Conservation (phyloP, 2,113 vertebrate genomes). For the Ctenodactylus gundi region DNA sequence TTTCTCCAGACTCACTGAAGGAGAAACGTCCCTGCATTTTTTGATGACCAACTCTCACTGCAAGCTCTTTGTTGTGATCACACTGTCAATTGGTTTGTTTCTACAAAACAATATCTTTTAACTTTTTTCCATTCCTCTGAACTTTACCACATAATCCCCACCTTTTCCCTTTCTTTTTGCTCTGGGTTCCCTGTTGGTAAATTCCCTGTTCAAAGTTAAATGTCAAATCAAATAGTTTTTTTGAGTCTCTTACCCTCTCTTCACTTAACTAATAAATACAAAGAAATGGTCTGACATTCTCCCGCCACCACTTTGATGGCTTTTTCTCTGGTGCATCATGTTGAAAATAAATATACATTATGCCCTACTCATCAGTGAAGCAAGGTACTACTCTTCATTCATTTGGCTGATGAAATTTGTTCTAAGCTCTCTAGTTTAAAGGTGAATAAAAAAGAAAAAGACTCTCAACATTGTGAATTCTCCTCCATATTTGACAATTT, state of each 20-base stretch:
- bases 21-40: background rate
- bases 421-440: background rate
- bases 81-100: background rate
- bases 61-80: background rate
- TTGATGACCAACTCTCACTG: background rate
- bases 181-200: background rate
- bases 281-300: background rate
- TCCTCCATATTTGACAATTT: background rate
- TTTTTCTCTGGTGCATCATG: background rate
- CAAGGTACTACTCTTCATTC: background rate
- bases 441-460: background rate
- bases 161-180: background rate
- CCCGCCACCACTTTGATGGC: background rate
- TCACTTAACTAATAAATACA: background rate
- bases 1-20: background rate
- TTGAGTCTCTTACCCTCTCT: background rate
- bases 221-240: background rate
- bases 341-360: background rate
- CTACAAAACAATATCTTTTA: background rate
- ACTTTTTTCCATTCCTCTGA: background rate
- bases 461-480: background rate
- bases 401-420: background rate
- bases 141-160: background rate
- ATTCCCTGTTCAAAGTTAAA: background rate
- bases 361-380: background rate